Percentiles rank a stretch among this genome's conserved stretches.
Evolutionary conservation across 2,888 invertebrate genomes (phyloP).

Genomic region (Hofmannophila pseudospretella): DNA sequence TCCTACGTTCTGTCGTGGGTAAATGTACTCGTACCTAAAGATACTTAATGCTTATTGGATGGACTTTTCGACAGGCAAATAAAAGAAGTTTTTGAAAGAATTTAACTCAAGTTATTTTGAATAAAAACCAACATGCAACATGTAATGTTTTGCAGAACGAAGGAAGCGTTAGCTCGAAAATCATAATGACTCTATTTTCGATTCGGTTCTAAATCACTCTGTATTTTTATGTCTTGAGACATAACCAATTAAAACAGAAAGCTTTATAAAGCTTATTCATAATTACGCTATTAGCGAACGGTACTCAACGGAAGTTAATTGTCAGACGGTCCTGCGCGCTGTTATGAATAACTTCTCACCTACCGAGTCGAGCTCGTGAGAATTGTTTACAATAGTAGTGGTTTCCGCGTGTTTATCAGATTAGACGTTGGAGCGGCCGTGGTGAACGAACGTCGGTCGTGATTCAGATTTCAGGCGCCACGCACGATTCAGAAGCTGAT

Average conservation of each 20-base stretch:
- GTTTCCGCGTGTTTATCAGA: conserved; percentile 46
- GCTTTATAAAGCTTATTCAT: conserved; percentile 35
- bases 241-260: not conserved
- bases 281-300: conserved; percentile 52
- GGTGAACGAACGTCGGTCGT: conserved; percentile 4
- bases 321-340: conserved; percentile 41
- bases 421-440: conserved; percentile 36
- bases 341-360: conserved; percentile 56
- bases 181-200: too few species aligned
- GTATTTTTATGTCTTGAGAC: not conserved
- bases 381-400: conserved; percentile 39
- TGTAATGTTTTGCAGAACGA: too few species aligned
- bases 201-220: too few species aligned
- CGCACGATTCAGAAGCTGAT: not conserved
- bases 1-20: too few species aligned
- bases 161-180: too few species aligned
- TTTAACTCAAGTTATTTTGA: too few species aligned
- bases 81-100: too few species aligned
- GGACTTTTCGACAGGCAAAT: too few species aligned
- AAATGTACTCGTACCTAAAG: too few species aligned
- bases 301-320: conserved; percentile 62
- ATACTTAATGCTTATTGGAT: too few species aligned
- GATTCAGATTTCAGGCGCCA: too few species aligned
- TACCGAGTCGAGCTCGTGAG: conserved; percentile 48
- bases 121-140: too few species aligned